Evolutionary conservation across 2,888 invertebrate genomes (phyloP), one percentile per base, ranked within the genome.

Genomic region (Apodemia hepburni): DNA sequence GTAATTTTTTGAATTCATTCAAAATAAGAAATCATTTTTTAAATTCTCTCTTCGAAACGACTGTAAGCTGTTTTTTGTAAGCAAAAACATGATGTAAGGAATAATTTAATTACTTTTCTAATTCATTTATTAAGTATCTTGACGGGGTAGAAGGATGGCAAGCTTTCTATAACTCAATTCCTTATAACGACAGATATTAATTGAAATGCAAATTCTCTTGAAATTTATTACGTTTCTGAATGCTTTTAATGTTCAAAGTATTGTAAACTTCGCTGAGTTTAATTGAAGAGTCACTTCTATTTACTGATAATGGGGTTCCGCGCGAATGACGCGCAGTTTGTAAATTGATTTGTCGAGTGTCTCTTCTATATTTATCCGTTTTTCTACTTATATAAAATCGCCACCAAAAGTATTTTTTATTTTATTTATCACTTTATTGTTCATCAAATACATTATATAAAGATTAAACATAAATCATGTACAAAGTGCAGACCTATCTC

Each of bases 221-320:
- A 57, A 57, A 57, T 57, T 57, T 57, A 57, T 57, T 57, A 57
- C 57, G 57, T 57, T 57, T 57, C 57, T 57, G 57, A 57, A 57
- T 57, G 57, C 57, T 57, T 57, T 57, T 57, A 57, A 57, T 57
- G 57, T 57, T 57, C 57, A 57, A 57, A 57, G 57, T 57, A 57
- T 57, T 57, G 57, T 57, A 57, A 57, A 57, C 57, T 57, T 57
- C 27, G 27, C 57, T 27, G 57, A 57, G 57, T 57, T 57, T 57
- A 57, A 57, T 57, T 57, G 57, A 27, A 57, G 57, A 57, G 57
- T 57, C 57, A 57, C 57, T 57, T 57, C 57, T 57, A 57, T 29
- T 57, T 27, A n/a, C 27, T 29, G 51, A 18, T 51, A 51, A 51
- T 22, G 57, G 57, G 29, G 57, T 51, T 57, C 57, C 29, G 15